These are phyloP conservation scores for Maylandia zebra DNA, from an alignment of 2,113 vertebrate species.

Conservation along the genomic window DNA sequence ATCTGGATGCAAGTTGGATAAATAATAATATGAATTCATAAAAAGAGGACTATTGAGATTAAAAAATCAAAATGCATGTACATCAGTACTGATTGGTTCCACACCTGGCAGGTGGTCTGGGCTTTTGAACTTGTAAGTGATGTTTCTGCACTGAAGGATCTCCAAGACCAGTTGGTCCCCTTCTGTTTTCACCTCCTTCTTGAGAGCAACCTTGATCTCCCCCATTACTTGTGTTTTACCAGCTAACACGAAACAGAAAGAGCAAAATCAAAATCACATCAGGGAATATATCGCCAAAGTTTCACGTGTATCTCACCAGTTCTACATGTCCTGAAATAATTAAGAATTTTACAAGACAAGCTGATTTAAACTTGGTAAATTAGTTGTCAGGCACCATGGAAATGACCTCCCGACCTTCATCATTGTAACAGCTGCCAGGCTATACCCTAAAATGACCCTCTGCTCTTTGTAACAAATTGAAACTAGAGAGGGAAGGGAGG, in stretches of 20 bases:
- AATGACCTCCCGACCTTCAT: slow-evolving; percentile 6
- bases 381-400: neutral
- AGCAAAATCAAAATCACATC: neutral
- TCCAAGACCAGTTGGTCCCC: slow-evolving; percentile 96
- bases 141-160: slow-evolving; percentile 97
- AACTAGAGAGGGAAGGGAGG: slow-evolving; percentile 30
- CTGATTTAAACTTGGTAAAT: neutral
- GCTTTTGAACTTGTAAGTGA: slow-evolving; percentile 99
- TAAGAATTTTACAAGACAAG: neutral
- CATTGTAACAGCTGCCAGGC: neutral
- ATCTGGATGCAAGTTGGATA: slow-evolving; percentile 66
- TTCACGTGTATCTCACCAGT: neutral
- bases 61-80: neutral
- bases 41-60: neutral
- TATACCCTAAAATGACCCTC: slow-evolving; percentile 7
- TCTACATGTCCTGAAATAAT: neutral
- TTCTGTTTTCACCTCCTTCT: slow-evolving; percentile 98
- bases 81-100: neutral
- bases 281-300: neutral
- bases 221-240: slow-evolving; percentile 95
- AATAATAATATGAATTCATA: neutral
- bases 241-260: slow-evolving; percentile 47
- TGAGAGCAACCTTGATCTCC: slow-evolving; percentile 96
- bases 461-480: slow-evolving; percentile 40
- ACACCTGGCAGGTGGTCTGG: slow-evolving; percentile 97